Conservation (phyloP, 2,113 vertebrate genomes). For the Psettodes erumei region DNA sequence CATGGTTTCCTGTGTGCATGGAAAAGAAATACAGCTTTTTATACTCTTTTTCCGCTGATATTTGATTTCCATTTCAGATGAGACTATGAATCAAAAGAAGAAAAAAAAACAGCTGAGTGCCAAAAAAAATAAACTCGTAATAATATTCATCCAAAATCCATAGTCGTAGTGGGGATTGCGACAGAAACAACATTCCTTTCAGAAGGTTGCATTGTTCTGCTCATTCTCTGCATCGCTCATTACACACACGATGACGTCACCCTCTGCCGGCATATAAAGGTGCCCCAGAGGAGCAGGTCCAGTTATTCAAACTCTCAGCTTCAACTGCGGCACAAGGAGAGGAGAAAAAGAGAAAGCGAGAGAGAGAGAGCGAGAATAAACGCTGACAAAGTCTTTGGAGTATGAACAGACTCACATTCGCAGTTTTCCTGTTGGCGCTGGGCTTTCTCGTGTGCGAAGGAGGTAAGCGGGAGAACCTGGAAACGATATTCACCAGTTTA, state of each 20-base stretch:
- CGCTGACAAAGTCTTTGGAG: conserved; percentile 30
- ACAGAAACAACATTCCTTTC: conserved; percentile 6
- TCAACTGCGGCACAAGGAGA: background rate
- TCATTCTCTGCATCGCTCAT: too few relatives aligned
- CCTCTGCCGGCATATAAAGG: background rate
- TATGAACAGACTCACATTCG: conserved; percentile 66
- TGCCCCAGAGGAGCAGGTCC: background rate
- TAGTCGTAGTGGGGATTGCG: background rate
- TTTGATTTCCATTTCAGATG: too few relatives aligned
- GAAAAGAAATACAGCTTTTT: background rate
- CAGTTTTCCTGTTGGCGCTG: conserved; percentile 68
- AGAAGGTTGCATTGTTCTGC: too few relatives aligned
- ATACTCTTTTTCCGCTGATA: background rate
- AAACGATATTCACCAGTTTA: too few relatives aligned
- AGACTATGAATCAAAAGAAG: too few relatives aligned
- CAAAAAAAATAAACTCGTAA: too few relatives aligned
- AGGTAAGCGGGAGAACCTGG: conserved; percentile 59
- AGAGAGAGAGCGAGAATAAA: background rate
- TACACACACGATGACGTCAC: too few relatives aligned
- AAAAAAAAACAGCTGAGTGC: too few relatives aligned
- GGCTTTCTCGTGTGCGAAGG: conserved; percentile 69
- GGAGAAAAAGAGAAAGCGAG: background rate
- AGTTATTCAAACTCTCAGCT: background rate
- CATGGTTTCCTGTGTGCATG: background rate
- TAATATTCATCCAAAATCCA: background rate